These are phyloP conservation scores for Gila robusta DNA, from an alignment of 2,797 vertebrate species.

Conservation along the genomic window DNA sequence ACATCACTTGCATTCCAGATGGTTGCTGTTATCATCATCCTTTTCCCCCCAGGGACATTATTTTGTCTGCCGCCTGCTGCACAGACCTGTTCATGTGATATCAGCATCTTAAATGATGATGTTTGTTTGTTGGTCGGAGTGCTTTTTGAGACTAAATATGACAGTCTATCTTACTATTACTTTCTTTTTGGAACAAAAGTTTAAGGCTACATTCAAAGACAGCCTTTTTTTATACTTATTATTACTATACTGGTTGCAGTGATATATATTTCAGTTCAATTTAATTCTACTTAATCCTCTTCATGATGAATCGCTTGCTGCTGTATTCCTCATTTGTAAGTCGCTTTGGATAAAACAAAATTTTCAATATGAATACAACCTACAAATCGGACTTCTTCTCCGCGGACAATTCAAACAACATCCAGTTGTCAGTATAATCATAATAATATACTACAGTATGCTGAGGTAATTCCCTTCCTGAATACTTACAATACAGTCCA, in stretches of 20 bases:
- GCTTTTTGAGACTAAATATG: not conserved
- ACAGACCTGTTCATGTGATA: constrained; percentile 19
- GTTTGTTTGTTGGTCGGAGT: constrained; percentile 16
- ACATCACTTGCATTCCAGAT: constrained; percentile 37
- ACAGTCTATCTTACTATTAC: not conserved
- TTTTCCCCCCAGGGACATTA: constrained; percentile 19
- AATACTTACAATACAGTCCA: too few species aligned
- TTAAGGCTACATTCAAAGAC: not conserved
- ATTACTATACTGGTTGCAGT: not conserved
- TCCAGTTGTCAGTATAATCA: too few species aligned
- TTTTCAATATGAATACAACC: too few species aligned
- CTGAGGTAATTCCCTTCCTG: too few species aligned
- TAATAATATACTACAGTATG: too few species aligned
- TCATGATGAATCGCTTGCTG: too few species aligned
- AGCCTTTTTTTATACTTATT: not conserved
- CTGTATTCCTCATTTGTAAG: too few species aligned
- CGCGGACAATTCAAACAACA: too few species aligned
- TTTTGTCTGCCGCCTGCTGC: not conserved
- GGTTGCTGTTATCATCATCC: constrained; percentile 1
- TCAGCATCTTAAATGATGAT: constrained; percentile 31
- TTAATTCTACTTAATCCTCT: not conserved
- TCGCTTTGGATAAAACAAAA: too few species aligned
- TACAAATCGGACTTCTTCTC: too few species aligned
- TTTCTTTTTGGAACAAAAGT: not conserved
- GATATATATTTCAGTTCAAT: not conserved